Evolutionary conservation across 2,797 vertebrate genomes (phyloP).

Genomic region (Tinamus major): DNA sequence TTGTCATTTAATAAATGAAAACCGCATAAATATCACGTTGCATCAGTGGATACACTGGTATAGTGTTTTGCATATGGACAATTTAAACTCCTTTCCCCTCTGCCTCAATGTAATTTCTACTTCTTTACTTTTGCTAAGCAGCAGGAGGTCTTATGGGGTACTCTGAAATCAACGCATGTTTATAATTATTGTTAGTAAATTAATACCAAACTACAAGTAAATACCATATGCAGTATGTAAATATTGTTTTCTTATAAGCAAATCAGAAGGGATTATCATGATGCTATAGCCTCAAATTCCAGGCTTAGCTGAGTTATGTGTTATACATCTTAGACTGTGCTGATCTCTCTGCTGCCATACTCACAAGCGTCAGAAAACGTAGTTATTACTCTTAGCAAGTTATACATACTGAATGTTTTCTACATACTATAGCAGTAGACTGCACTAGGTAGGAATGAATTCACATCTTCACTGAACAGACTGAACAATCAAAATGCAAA

Average conservation of each 20-base stretch:
- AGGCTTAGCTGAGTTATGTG: background rate
- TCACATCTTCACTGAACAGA: background rate
- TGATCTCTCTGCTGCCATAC: background rate
- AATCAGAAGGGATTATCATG: background rate
- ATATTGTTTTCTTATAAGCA: background rate
- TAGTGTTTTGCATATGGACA: background rate
- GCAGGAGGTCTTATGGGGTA: constrained; percentile 22
- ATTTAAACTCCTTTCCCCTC: background rate
- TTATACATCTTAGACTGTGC: background rate
- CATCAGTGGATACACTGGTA: background rate
- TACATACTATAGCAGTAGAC: background rate
- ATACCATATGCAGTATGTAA: background rate
- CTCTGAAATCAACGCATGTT: constrained; percentile 31
- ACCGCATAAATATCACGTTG: background rate
- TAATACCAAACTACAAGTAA: constrained; percentile 37
- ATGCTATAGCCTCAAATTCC: background rate
- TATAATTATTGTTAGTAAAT: constrained; percentile 49
- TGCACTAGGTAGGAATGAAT: background rate
- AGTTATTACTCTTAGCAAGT: background rate
- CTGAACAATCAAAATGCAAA: background rate
- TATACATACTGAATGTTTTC: background rate
- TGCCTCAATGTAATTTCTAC: constrained; percentile 7
- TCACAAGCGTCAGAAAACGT: background rate
- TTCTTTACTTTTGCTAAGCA: constrained; percentile 30
- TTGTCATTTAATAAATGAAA: constrained; percentile 24